These are phyloP conservation scores for Octonoba sinensis DNA, from an alignment of 2,888 invertebrate genomes.

Conservation along the genomic window DNA sequence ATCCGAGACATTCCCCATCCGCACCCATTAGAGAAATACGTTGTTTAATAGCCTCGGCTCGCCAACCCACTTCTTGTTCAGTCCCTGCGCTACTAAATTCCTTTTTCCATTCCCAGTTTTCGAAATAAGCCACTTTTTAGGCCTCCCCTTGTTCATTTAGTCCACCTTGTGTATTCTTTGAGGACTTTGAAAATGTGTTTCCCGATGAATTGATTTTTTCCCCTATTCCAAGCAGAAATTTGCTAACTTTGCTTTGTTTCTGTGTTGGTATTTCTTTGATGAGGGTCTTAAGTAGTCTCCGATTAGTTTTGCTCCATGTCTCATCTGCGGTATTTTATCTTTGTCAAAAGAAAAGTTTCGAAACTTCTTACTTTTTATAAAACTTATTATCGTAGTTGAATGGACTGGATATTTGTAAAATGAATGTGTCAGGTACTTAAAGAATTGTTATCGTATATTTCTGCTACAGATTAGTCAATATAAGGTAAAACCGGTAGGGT, in stretches of 20 bases:
- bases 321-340: too few species aligned
- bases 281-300: neutral
- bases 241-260: neutral
- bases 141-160: conserved; percentile 10
- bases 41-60: conserved; percentile 42
- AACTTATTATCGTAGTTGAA: too few species aligned
- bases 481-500: too few species aligned
- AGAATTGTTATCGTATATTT: too few species aligned
- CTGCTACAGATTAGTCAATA: too few species aligned
- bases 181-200: too few species aligned
- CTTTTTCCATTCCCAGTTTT: conserved; percentile 15
- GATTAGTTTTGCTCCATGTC: too few species aligned
- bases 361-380: too few species aligned
- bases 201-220: neutral
- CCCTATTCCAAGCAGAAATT: neutral
- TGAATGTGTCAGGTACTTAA: too few species aligned
- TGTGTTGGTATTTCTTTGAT: neutral
- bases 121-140: conserved; percentile 2
- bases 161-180: conserved; percentile 18
- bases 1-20: conserved; percentile 43
- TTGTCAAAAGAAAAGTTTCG: too few species aligned
- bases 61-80: conserved; percentile 43
- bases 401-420: too few species aligned
- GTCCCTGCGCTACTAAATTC: conserved; percentile 9
- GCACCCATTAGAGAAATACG: conserved; percentile 47